A percentile compares a stretch with the other conserved stretches of the same genome.
These are phyloP conservation scores for Venusia cambrica DNA, from an alignment of 2,888 invertebrate genomes.

Conservation along the genomic window DNA sequence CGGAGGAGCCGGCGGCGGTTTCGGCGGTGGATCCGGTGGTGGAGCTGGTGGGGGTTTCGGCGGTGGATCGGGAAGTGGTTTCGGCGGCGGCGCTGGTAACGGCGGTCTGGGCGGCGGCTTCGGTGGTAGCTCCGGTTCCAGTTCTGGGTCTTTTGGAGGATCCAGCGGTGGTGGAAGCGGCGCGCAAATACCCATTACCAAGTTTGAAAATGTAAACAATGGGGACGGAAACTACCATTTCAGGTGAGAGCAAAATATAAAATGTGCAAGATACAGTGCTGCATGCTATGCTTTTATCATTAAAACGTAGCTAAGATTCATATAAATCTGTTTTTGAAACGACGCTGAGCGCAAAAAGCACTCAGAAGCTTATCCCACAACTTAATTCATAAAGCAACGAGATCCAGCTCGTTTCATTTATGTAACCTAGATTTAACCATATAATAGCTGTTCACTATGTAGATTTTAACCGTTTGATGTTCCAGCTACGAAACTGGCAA, in stretches of 20 bases:
- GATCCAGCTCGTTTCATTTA: no score
- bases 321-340: no score
- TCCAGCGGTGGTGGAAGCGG: constrained; percentile 53
- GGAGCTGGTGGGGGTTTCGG: constrained; percentile 28
- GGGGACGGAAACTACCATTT: constrained; percentile 84
- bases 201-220: constrained; percentile 83
- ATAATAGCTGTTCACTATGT: no score
- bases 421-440: no score
- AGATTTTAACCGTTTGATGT: no score
- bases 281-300: no score
- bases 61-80: constrained; percentile 52
- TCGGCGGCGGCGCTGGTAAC: constrained; percentile 23
- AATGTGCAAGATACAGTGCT: no score
- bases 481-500: constrained; percentile 85
- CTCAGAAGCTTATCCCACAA: not conserved
- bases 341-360: no score
- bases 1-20: constrained; percentile 34
- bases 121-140: constrained; percentile 47
- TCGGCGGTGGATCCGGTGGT: constrained; percentile 48
- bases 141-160: constrained; percentile 27
- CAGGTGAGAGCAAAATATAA: constrained; percentile 78
- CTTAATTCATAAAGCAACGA: no score
- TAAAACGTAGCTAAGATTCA: no score
- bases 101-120: constrained; percentile 33
- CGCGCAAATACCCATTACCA: constrained; percentile 78